These are phyloP conservation scores for Heliconius congener DNA, from an alignment of 1,140 invertebrate species.

Conservation along the genomic window DNA sequence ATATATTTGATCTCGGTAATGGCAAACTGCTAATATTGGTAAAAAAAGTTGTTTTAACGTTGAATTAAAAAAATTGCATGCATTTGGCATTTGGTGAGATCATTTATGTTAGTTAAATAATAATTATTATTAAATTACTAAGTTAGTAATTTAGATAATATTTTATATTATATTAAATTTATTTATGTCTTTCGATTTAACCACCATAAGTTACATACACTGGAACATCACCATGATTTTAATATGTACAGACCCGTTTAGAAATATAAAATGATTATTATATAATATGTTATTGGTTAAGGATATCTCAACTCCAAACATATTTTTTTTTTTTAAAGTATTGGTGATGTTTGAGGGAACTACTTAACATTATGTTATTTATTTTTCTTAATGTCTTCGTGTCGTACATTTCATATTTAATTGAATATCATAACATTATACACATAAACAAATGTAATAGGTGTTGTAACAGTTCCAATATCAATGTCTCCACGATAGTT, in stretches of 20 bases:
- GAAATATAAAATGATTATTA: not conserved
- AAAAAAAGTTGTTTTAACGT: not conserved
- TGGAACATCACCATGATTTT: not conserved
- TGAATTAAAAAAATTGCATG: not conserved
- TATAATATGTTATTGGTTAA: too few species aligned
- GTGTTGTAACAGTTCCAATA: conserved; percentile 22
- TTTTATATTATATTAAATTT: not conserved
- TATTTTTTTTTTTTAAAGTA: not conserved
- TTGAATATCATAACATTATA: conserved; percentile 17
- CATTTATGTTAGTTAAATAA: conserved; percentile 7
- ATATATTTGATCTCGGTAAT: conserved; percentile 4
- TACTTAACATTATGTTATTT: not conserved
- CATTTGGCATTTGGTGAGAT: not conserved
- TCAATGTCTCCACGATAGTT: conserved; percentile 15
- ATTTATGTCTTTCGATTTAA: not conserved
- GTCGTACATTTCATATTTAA: conserved; percentile 16
- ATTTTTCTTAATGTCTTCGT: not conserved
- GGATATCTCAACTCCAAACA: too few species aligned
- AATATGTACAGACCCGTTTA: not conserved
- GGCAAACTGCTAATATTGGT: not conserved
- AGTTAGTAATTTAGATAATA: not conserved
- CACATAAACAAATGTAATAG: conserved; percentile 17
- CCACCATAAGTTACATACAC: not conserved
- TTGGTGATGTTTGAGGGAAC: not conserved
- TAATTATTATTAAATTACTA: not conserved